Conservation (phyloP, 2,888 invertebrate genomes). For the Papilio protenor region DNA sequence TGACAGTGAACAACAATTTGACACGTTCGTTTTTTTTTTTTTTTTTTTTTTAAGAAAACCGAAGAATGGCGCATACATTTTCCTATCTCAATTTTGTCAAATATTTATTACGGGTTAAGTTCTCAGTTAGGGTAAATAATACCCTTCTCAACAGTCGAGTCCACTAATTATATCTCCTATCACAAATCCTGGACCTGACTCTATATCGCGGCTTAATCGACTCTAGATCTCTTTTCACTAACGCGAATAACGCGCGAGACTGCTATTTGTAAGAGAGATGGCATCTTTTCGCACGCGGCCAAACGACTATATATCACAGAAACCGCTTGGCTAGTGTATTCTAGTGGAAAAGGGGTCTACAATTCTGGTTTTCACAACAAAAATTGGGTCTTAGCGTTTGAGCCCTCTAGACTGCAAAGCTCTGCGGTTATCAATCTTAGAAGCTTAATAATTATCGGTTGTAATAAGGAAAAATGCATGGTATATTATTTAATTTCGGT, state of each 20-base stretch:
- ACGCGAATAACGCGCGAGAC: neutral
- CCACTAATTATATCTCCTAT: too few relatives aligned
- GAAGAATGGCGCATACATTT: too few relatives aligned
- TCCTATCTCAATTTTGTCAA: too few relatives aligned
- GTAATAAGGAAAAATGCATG: neutral
- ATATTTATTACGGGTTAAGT: too few relatives aligned
- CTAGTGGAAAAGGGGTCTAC: neutral
- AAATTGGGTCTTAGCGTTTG: too few relatives aligned
- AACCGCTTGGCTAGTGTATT: neutral
- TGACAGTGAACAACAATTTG: constrained; percentile 5
- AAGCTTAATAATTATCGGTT: neutral
- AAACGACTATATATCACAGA: neutral
- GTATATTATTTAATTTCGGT: constrained; percentile 47
- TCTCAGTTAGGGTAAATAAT: too few relatives aligned
- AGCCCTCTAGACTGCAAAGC: too few relatives aligned
- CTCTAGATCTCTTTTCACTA: neutral
- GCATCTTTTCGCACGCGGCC: neutral
- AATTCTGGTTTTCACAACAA: too few relatives aligned
- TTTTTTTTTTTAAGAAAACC: too few relatives aligned
- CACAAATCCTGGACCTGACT: too few relatives aligned
- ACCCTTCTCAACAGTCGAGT: too few relatives aligned
- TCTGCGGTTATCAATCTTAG: neutral
- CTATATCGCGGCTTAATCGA: neutral
- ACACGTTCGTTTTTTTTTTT: neutral
- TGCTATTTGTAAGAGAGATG: neutral